Evolutionary conservation across 2,797 vertebrate species (phyloP).

Genomic region (Aselliscus stoliczkanus): DNA sequence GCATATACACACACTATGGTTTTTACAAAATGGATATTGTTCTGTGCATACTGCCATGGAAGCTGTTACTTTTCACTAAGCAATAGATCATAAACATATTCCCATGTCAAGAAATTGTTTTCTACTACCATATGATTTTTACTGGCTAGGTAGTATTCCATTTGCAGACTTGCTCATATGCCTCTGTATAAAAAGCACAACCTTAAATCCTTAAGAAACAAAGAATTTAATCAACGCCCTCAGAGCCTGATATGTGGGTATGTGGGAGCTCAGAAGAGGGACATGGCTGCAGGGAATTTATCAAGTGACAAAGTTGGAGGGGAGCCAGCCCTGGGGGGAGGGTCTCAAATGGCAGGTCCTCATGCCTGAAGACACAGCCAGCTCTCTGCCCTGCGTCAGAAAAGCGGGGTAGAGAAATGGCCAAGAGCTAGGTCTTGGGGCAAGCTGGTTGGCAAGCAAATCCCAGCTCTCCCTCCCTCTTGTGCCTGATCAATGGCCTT

Average conservation of each 20-base stretch:
- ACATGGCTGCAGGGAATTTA: rapidly evolving
- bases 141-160: neutral
- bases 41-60: neutral
- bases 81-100: neutral
- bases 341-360: neutral
- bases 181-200: neutral
- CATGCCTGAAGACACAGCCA: neutral
- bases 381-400: neutral
- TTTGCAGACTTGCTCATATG: neutral
- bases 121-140: neutral
- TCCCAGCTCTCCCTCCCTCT: neutral
- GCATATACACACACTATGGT: neutral
- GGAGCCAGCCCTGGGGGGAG: neutral
- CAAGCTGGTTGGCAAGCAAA: neutral
- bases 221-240: neutral
- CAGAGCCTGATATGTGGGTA: neutral
- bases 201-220: neutral
- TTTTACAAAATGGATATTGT: neutral
- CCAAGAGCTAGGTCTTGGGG: neutral
- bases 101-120: neutral
- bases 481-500: neutral
- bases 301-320: no score
- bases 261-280: neutral
- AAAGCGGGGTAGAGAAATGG: neutral
- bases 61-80: neutral